phyloP scores from a whole-genome alignment of 1,140 invertebrate species.

The Metopolophium dirhodum region DNA sequence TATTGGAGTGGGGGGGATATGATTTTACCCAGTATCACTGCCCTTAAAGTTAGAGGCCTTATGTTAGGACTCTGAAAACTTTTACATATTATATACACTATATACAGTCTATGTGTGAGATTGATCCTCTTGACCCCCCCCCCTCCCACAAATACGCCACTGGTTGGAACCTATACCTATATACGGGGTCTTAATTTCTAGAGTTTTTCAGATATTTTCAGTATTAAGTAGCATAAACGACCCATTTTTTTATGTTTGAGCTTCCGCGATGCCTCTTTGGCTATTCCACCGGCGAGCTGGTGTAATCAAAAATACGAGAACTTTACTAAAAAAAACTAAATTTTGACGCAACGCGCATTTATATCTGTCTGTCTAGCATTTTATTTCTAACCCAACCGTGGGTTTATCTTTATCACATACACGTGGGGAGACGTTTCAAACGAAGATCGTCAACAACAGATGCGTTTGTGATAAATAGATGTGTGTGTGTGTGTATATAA shows the following conservation, averaged over 20 bases:
- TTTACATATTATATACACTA: too few species aligned
- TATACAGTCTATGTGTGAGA: too few species aligned
- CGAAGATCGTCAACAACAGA: background rate
- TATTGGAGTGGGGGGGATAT: too few species aligned
- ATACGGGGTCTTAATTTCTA: background rate
- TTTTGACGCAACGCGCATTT: background rate
- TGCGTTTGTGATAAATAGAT: background rate
- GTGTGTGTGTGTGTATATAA: too few species aligned
- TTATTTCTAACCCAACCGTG: background rate
- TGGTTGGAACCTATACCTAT: too few species aligned
- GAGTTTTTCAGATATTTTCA: background rate
- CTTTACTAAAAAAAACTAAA: background rate
- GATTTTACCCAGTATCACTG: too few species aligned
- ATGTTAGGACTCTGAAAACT: too few species aligned
- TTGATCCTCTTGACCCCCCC: too few species aligned
- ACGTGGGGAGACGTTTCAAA: background rate
- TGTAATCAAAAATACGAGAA: background rate
- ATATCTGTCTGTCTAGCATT: background rate
- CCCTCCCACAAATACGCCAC: too few species aligned
- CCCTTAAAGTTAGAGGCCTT: too few species aligned
- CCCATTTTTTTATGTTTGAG: background rate
- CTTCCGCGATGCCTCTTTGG: background rate
- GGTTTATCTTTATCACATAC: background rate
- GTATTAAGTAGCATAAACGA: background rate
- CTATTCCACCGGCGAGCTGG: too few species aligned